phyloP scores from a whole-genome alignment of 2,888 invertebrate species.

The Orthonychiurus folsomi region DNA sequence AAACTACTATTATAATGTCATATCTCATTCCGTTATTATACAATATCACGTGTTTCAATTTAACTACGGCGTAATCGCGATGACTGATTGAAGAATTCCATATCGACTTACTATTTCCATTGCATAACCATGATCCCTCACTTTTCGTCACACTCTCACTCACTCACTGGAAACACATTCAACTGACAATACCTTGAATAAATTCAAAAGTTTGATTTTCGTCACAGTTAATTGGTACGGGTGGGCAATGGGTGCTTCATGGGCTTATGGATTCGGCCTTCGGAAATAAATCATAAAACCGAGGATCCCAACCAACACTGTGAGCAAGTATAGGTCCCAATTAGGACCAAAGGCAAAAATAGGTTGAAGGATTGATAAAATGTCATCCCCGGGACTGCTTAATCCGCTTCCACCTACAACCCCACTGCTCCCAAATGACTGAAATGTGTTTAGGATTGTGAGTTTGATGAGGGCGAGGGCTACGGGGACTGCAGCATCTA shows the following conservation, averaged over 20 bases:
- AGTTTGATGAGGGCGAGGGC: constrained; percentile 80
- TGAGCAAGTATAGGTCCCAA: constrained; percentile 91
- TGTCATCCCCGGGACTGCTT: constrained; percentile 12
- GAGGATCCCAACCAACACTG: constrained; percentile 67
- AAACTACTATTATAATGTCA: too few species aligned
- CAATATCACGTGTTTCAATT: too few species aligned
- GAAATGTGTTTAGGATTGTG: constrained; percentile 62
- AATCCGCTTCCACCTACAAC: neutral
- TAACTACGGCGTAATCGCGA: too few species aligned
- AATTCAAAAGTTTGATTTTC: too few species aligned
- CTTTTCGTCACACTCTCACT: too few species aligned
- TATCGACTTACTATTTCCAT: too few species aligned
- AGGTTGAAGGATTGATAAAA: constrained; percentile 42
- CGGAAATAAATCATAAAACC: constrained; percentile 73
- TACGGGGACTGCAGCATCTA: constrained; percentile 89
- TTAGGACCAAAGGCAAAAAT: constrained; percentile 58
- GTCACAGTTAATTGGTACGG: too few species aligned
- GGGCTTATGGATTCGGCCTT: constrained; percentile 48
- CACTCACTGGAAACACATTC: too few species aligned
- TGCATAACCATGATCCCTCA: too few species aligned
- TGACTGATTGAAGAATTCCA: too few species aligned
- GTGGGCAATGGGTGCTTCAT: neutral
- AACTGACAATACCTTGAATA: too few species aligned
- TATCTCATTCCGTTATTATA: too few species aligned
- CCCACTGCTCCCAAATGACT: constrained; percentile 54